These are phyloP conservation scores for Psittacula echo DNA, from an alignment of 2,797 vertebrate species.

Conservation along the genomic window DNA sequence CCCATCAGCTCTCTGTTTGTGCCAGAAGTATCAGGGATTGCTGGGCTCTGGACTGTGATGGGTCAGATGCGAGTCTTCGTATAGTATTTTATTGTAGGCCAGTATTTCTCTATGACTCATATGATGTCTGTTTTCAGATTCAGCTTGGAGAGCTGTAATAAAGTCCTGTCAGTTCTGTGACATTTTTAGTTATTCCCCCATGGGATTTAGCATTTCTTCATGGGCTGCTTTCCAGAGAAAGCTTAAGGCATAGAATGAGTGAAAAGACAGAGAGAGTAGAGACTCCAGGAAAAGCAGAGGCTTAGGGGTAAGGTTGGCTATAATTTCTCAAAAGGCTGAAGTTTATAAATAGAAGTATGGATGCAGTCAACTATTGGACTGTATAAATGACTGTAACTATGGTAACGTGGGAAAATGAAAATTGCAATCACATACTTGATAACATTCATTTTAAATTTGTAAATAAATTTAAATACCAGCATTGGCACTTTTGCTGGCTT, in stretches of 20 bases:
- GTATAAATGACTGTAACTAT: background rate
- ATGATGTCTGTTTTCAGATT: background rate
- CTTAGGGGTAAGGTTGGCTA: background rate
- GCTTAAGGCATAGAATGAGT: background rate
- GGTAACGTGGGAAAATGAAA: background rate
- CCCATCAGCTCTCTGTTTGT: background rate
- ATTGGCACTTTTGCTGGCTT: background rate
- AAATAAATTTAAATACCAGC: background rate
- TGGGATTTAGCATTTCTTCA: background rate
- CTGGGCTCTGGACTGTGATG: background rate
- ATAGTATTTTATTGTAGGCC: background rate
- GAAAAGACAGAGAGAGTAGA: background rate
- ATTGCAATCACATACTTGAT: background rate
- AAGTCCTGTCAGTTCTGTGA: background rate
- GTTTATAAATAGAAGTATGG: background rate
- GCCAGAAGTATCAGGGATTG: background rate
- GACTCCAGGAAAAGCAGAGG: background rate
- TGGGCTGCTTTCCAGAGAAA: background rate
- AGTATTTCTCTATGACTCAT: background rate
- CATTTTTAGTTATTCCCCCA: background rate
- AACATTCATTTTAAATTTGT: background rate
- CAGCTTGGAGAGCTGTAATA: background rate
- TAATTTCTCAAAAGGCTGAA: background rate
- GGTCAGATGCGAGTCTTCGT: background rate
- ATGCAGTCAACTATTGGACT: background rate